Evolutionary conservation across 2,888 invertebrate species (phyloP).

Genomic region (Cheilosia vulpina): DNA sequence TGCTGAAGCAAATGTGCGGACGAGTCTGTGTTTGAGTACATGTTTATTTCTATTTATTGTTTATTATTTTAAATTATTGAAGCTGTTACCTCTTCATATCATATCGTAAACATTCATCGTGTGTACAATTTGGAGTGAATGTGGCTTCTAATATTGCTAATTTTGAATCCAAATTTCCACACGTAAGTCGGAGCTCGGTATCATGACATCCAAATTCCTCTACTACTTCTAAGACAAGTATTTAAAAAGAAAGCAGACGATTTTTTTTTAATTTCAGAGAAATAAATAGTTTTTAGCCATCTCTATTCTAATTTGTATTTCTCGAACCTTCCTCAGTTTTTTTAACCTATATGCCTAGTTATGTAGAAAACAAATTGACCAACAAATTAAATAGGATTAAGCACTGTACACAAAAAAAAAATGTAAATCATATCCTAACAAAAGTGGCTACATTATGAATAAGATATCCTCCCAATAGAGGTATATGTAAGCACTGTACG

Average conservation of each 20-base stretch:
- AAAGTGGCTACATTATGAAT: no score
- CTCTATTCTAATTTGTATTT: no score
- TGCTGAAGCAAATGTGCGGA: slow-evolving; percentile 52
- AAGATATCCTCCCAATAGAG: no score
- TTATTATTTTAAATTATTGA: not conserved
- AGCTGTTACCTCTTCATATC: slow-evolving; percentile 76
- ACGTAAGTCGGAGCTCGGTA: slow-evolving; percentile 86
- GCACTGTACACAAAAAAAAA: no score
- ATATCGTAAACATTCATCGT: slow-evolving; percentile 74
- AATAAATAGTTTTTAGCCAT: no score
- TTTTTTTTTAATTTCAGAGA: not conserved
- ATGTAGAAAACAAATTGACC: no score
- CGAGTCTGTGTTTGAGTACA: slow-evolving; percentile 34
- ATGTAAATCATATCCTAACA: no score
- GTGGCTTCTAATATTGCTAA: slow-evolving; percentile 87
- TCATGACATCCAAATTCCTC: slow-evolving; percentile 87
- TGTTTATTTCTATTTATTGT: not conserved
- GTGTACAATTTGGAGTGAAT: slow-evolving; percentile 84
- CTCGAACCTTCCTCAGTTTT: no score
- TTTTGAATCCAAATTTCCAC: slow-evolving; percentile 86
- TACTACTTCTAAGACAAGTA: slow-evolving; percentile 85
- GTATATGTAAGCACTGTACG: no score
- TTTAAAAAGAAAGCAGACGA: not conserved
- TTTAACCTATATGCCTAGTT: no score
- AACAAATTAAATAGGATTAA: no score